Conservation (phyloP, 2,113 vertebrate species). For the Epinephelus moara region DNA sequence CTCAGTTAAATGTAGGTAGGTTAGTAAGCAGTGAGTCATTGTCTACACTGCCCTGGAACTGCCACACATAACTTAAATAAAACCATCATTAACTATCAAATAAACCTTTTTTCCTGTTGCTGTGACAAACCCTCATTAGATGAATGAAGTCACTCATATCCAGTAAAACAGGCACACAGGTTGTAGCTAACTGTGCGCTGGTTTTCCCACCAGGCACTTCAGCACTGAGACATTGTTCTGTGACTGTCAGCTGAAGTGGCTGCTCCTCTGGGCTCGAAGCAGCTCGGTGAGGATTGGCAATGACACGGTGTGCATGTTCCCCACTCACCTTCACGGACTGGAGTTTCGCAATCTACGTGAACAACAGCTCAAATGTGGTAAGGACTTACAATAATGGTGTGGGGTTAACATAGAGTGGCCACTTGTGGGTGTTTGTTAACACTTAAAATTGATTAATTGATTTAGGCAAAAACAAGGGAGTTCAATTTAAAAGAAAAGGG, state of each 20-base stretch:
- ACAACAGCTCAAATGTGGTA: slow-evolving; percentile 90
- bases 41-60: neutral
- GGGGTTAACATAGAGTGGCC: neutral
- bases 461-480: too few relatives aligned
- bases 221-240: slow-evolving; percentile 90
- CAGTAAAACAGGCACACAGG: neutral
- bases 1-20: neutral
- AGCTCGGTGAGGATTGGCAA: slow-evolving; percentile 87
- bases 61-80: neutral
- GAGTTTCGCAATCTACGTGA: slow-evolving; percentile 87
- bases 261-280: slow-evolving; percentile 87
- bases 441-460: too few relatives aligned
- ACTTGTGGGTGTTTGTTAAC: too few relatives aligned
- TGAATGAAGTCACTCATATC: neutral
- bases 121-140: neutral
- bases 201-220: slow-evolving; percentile 85
- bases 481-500: too few relatives aligned
- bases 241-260: slow-evolving; percentile 93
- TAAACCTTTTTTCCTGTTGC: slow-evolving; percentile 11
- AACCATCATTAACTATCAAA: neutral
- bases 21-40: slow-evolving; percentile 22
- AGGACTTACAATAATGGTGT: slow-evolving; percentile 2
- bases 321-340: slow-evolving; percentile 85
- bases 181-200: neutral
- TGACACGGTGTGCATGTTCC: slow-evolving; percentile 88